These are phyloP conservation scores for Lasioglossum figueresi DNA, from an alignment of 2,888 invertebrate species.

Conservation along the genomic window DNA sequence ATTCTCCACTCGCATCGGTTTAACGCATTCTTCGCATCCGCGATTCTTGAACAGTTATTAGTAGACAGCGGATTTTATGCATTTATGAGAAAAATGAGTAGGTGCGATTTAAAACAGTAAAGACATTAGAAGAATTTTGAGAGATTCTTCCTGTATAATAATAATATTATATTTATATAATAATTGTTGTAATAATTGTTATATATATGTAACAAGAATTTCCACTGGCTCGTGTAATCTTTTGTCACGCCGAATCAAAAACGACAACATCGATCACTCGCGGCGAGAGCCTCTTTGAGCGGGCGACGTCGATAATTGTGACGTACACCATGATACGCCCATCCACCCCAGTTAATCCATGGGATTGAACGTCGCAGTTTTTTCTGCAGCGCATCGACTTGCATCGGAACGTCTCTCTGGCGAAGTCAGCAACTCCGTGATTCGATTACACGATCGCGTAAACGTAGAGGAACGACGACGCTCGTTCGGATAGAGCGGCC, in stretches of 20 bases:
- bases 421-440: not conserved
- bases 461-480: not conserved
- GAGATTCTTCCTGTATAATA: too few relatives aligned
- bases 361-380: not conserved
- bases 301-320: not conserved
- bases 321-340: not conserved
- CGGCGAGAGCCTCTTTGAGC: not conserved
- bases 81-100: too few relatives aligned
- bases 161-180: too few relatives aligned
- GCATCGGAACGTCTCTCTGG: not conserved
- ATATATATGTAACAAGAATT: not conserved
- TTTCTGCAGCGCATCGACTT: not conserved
- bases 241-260: not conserved
- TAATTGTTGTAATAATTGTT: too few relatives aligned
- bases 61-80: too few relatives aligned
- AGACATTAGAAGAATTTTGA: too few relatives aligned
- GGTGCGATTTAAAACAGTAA: too few relatives aligned
- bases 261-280: not conserved
- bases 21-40: not conserved
- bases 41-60: not conserved
- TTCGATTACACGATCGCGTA: conserved; percentile 3
- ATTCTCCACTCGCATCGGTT: not conserved
- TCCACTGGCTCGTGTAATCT: not conserved
- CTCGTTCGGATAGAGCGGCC: conserved; percentile 14
- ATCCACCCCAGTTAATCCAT: not conserved